These are phyloP conservation scores for western clawed frog (Xenopus tropicalis) DNA, from an alignment of 2,113 vertebrate genomes.

Conservation along the genomic window UCB_Xtro_10.0 CM004443.2:108182501-108183000, in stretches of 20 bases:
- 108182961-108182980: neutral
- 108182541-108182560: neutral
- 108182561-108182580: conserved; percentile 12
- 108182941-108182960: conserved; percentile 8
- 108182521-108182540: neutral
- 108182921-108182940: neutral
- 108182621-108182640: conserved; percentile 16
- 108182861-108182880: neutral
- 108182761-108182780: neutral
- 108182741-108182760: conserved; percentile 19
- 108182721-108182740: neutral
- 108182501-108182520: neutral
- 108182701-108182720: conserved; percentile 2
- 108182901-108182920: neutral
- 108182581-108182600: neutral
- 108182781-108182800: neutral
- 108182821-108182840: too few species aligned
- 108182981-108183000: neutral
- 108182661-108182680: conserved; percentile 36
- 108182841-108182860: neutral
- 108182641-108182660: conserved; percentile 5
- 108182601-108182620: conserved; percentile 7
- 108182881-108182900: conserved; percentile 26
- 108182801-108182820: too few species aligned
- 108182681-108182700: conserved; percentile 37